Evolutionary conservation across 2,888 invertebrate genomes (phyloP), one percentile per base, ranked within the genome.

Genomic region (Cerastis leucographa): DNA sequence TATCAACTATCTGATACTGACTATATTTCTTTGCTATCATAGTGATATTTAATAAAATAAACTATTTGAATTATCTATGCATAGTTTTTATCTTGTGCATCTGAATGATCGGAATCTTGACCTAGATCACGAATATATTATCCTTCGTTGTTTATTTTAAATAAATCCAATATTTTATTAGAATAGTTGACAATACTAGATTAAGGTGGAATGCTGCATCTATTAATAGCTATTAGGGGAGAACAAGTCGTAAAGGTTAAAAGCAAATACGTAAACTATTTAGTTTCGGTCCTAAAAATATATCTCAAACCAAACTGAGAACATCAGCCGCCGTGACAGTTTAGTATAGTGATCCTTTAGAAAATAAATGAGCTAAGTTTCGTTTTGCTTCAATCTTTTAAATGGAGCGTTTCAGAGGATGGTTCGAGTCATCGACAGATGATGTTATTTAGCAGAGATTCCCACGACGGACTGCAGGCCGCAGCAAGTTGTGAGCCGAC

Each of bases 381-480:
- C 71, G 78, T 84, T 81, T 88, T 78, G 62, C 70, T 85, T 81
- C 74, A 73, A 75, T 68, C 35, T 82, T 84, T 75, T 88, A 89
- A 91, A 90, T 90, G 88, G 88, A 89, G 80, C 89, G 85, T 91
- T 88, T 88, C 89, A 80, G 76, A 83, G 78, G 76, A 84, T 75
- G 76, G 66, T 84, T 75, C 76, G 25, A 87, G 75, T 85, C 83
- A 87, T 85, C 81, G 85, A 87, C 91, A 93, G 89, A 91, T 91
- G 92, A 91, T 89, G 84, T 91, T 91, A 87, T 89, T 92, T 90
- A 91, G 90, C 81, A 85, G 74, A 88, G 88, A 76, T 96, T 96
- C 96, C 94, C 96, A 96, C 96, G 96, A 90, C 85, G 85, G 35
- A 1, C 51, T 85, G 90, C 84, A 84, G 86, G 84, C 85, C 83